These are phyloP conservation scores for Ictalurus punctatus DNA, from an alignment of 2,113 vertebrate genomes.

Conservation along the genomic window DNA sequence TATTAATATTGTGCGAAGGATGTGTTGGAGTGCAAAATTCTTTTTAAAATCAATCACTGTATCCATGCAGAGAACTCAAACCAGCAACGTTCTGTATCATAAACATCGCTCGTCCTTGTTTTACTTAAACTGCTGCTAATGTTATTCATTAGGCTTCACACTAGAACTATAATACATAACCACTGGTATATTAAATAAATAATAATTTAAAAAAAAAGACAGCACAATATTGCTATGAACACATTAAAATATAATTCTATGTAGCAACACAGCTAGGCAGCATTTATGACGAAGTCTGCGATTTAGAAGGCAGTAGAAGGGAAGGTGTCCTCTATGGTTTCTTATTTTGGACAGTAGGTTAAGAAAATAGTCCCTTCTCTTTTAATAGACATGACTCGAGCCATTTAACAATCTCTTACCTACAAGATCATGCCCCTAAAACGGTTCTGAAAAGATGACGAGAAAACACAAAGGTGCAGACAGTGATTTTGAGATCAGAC, in stretches of 20 bases:
- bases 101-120: neutral
- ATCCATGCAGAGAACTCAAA: neutral
- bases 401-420: neutral
- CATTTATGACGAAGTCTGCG: neutral
- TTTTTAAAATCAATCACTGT: neutral
- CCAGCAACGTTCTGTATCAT: neutral
- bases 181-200: neutral
- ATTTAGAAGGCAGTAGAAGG: neutral
- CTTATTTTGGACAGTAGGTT: neutral
- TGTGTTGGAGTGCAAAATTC: neutral
- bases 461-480: neutral
- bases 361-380: neutral
- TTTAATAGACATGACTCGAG: neutral
- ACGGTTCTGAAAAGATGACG: neutral
- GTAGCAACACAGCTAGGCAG: neutral
- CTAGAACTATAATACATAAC: neutral
- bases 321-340: too few species aligned
- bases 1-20: neutral
- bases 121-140: neutral
- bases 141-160: neutral
- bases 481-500: neutral
- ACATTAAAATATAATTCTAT: neutral
- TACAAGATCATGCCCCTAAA: neutral
- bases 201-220: neutral
- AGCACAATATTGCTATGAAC: neutral